Percentiles rank a stretch among this genome's conserved stretches.
Evolutionary conservation across 2,888 invertebrate species (phyloP).

Genomic region (Drosophila mettleri): DNA sequence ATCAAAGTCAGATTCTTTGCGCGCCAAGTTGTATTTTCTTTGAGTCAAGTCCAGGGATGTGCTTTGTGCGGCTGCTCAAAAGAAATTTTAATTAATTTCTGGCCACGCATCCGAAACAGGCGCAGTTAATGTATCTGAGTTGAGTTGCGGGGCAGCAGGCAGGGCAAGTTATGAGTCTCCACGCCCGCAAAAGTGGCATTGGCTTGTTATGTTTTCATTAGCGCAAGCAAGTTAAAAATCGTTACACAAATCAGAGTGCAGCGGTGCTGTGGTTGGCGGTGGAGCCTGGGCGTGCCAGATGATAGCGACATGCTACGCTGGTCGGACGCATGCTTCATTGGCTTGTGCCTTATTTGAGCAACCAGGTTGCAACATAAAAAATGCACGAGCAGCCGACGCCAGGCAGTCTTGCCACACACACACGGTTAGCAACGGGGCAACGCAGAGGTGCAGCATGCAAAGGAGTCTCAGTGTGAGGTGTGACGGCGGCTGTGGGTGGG

Average conservation of each 20-base stretch:
- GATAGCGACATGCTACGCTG: conserved; percentile 32
- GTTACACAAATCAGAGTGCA: conserved; percentile 50
- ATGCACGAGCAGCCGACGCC: conserved; percentile 69
- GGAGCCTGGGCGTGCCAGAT: conserved; percentile 28
- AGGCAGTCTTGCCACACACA: conserved; percentile 32
- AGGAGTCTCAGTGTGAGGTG: background rate
- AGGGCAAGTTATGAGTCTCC: conserved; percentile 32
- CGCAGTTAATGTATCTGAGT: conserved; percentile 7
- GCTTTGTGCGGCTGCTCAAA: conserved; percentile 36
- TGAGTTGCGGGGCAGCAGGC: background rate
- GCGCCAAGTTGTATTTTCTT: background rate
- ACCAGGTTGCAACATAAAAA: conserved; percentile 81
- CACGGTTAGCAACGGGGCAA: conserved; percentile 23
- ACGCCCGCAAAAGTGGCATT: conserved; percentile 53
- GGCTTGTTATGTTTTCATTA: conserved; percentile 62
- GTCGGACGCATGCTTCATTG: conserved; percentile 77
- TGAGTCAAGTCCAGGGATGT: conserved; percentile 27
- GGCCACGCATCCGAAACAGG: conserved; percentile 21
- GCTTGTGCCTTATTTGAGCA: conserved; percentile 82
- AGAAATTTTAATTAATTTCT: conserved; percentile 66
- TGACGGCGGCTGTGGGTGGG: background rate
- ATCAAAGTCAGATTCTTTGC: background rate
- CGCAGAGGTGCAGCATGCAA: conserved; percentile 19
- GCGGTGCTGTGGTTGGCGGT: conserved; percentile 4
- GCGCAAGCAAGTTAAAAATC: conserved; percentile 70